Base-by-base conservation (phyloP, 64 coral and sea anemone species). In the Anthopleura sola region DNA sequence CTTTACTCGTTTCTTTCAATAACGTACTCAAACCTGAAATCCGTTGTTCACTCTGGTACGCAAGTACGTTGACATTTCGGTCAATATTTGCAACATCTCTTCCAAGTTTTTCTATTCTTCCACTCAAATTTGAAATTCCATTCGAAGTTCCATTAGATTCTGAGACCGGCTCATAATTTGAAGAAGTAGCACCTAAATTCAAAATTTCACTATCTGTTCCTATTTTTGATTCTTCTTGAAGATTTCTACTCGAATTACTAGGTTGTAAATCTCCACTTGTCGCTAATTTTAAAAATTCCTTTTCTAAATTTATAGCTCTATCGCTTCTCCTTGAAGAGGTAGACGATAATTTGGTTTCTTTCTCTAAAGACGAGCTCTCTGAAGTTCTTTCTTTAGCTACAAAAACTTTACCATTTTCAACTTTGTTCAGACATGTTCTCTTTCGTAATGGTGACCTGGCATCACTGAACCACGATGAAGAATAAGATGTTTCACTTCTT, bases 141-240 rank as follows among this genome's bases (percentile, higher is more conserved):
- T 79, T 79, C 13, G 66, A 71, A 34, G 66, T 71, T 71, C 66
- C 66, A 71, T 32, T 71, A 3, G 66, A 32, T 36, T 71, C 66
- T 13, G 29, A 3, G 0, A 32, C 14, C n/a, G 76, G 17, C 23
- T 47, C 11, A 20, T n/a, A 79, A 79, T 79, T 79, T 26, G 76
- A 79, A 79, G 37, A 47, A 21, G 76, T 44, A 6, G 34, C 76
- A 1, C 76, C 76, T 79, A 79, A 79, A 79, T 79, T 79, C 20
- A 79, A 79, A 79, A 79, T 21, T 23, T 79, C 36, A 40, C 19
- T 79, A 79, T 79, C 76, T 79, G 9, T n/a, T 44, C 39, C 29
- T 21, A 48, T 2, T 79, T 47, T 47, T 21, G 44, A 23, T 48
- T 44, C 76, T 79, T 79, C 44, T 14, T 44, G 1, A 47, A 47